Percentiles rank a stretch among this genome's conserved stretches.
Evolutionary conservation across 2,888 invertebrate species (phyloP).

Genomic region (Pterobdella sp.): DNA sequence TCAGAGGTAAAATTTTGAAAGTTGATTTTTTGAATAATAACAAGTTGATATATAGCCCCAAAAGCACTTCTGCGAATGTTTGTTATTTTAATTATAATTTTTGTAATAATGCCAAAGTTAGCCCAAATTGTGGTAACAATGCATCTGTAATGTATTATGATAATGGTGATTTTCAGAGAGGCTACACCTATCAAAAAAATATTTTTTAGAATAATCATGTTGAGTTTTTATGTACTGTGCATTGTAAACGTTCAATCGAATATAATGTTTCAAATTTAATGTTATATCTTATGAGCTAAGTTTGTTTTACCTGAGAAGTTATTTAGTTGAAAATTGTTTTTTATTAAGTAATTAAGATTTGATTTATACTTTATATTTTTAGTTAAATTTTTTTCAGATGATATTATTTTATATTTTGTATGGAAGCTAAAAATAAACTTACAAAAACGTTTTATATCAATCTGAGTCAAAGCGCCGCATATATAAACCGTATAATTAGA

Average conservation of each 20-base stretch:
- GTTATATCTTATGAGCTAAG: too few species aligned
- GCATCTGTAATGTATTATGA: neutral
- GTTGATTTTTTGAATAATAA: slow-evolving; percentile 8
- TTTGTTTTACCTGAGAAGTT: too few species aligned
- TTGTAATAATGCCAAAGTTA: neutral
- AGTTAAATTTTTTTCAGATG: too few species aligned
- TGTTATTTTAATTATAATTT: neutral
- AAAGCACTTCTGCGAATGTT: neutral
- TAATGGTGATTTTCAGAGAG: neutral
- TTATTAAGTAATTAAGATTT: too few species aligned
- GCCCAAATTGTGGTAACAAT: neutral
- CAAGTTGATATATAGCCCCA: neutral
- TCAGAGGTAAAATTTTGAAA: slow-evolving; percentile 9
- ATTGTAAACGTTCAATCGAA: neutral
- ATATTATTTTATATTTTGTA: too few species aligned
- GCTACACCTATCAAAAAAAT: neutral
- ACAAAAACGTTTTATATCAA: too few species aligned
- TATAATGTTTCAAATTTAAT: neutral
- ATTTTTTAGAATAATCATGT: neutral
- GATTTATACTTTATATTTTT: too few species aligned
- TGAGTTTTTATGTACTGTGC: too few species aligned
- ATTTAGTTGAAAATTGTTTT: too few species aligned
- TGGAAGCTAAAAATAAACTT: too few species aligned
- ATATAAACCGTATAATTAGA: too few species aligned
- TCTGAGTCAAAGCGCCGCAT: too few species aligned